Conservation (phyloP, 2,888 invertebrate genomes). For the Teleogryllus oceanicus region DNA sequence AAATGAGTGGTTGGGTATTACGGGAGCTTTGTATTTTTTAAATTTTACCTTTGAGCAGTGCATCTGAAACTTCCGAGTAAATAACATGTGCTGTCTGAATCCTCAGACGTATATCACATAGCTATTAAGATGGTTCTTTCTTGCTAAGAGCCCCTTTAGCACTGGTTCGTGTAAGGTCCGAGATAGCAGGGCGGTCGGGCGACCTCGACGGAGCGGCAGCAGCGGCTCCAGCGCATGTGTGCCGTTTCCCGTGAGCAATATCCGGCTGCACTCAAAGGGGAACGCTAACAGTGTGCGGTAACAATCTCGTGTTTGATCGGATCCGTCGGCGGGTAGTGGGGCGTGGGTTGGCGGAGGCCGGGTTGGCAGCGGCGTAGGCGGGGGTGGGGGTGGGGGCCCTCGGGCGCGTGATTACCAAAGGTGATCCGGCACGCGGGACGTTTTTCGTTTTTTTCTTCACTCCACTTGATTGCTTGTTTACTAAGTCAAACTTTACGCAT, state of each 20-base stretch:
- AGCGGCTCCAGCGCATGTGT: neutral
- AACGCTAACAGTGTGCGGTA: neutral
- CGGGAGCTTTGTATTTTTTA: no score
- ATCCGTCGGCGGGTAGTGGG: neutral
- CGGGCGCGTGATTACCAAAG: neutral
- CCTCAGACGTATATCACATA: no score
- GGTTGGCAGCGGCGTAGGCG: neutral
- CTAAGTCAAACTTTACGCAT: conserved; percentile 18
- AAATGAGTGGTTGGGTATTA: no score
- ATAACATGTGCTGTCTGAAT: no score
- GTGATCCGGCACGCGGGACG: neutral
- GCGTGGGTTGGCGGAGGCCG: neutral
- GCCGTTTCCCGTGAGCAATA: conserved; percentile 9
- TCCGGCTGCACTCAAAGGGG: conserved; percentile 6
- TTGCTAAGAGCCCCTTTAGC: no score
- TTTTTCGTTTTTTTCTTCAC: conserved; percentile 18
- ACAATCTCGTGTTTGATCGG: conserved; percentile 9
- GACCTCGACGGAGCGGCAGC: no score
- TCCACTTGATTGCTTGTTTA: conserved; percentile 5
- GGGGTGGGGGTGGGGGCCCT: neutral
- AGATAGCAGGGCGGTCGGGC: no score
- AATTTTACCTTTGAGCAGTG: no score
- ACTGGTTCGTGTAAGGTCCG: no score
- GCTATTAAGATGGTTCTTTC: no score
- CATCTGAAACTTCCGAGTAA: no score